A percentile compares a stretch with the other conserved stretches of the same genome.
These are phyloP conservation scores for Synanceia verrucosa DNA, from an alignment of 2,797 vertebrate genomes.

Conservation along the genomic window DNA sequence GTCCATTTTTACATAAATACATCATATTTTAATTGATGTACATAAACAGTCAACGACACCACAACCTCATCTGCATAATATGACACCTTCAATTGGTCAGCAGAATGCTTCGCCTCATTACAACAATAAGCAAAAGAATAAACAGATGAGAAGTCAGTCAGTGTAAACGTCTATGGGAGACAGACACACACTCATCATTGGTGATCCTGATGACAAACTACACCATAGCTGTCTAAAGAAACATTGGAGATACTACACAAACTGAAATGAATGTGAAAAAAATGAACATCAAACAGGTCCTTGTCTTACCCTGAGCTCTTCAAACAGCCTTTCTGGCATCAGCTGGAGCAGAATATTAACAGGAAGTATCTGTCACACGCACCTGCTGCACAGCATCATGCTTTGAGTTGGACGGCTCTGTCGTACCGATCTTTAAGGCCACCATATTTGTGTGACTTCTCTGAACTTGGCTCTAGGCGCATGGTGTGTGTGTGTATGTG, in stretches of 20 bases:
- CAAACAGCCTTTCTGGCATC: constrained; percentile 52
- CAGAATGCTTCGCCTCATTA: constrained; percentile 17
- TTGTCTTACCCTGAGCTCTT: constrained; percentile 76
- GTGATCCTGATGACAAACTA: constrained; percentile 16
- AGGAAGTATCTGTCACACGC: constrained; percentile 42
- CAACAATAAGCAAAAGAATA: constrained; percentile 27
- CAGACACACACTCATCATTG: constrained; percentile 1
- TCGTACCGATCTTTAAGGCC: constrained; percentile 71
- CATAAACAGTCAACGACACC: constrained; percentile 42
- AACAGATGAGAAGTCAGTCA: constrained; percentile 27
- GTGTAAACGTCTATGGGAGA: constrained; percentile 28
- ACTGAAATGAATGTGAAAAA: constrained; percentile 55
- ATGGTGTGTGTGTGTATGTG: background rate
- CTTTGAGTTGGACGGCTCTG: constrained; percentile 43
- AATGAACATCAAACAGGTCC: constrained; percentile 49
- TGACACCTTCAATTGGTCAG: constrained; percentile 34
- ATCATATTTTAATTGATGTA: constrained; percentile 70
- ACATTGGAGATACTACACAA: constrained; percentile 18
- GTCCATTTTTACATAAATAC: constrained; percentile 74
- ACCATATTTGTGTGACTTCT: constrained; percentile 47
- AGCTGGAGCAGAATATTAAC: constrained; percentile 33
- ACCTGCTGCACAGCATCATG: constrained; percentile 38
- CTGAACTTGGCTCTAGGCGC: constrained; percentile 42
- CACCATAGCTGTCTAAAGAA: constrained; percentile 14
- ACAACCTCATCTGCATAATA: constrained; percentile 32